Evolutionary conservation across 2,888 invertebrate species (phyloP), one percentile per base, ranked within the genome.

Genomic region (Artemia sp.): DNA sequence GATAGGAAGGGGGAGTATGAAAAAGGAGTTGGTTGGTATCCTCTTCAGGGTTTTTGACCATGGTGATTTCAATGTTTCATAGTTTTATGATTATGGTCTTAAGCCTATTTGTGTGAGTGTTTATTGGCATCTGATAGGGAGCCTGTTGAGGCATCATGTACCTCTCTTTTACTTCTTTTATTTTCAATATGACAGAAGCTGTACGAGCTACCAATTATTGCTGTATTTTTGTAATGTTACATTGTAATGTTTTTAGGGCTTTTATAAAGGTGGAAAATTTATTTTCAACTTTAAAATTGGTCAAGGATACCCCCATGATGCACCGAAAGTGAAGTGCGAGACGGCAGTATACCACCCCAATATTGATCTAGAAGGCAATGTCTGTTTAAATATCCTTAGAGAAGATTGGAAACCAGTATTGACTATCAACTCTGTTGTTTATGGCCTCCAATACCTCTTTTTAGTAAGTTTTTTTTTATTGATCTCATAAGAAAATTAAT

Each of bases 381-480:
- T 97, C 51, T 96, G 96, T 78, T 84, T 96, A 73, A 97, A 97
- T 81, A 96, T 97, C 78, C 83, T 96, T 76, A 85, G 95, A 76
- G 95, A 96, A 84, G 96, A 97, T 81, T 97, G 96, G 96, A 97
- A 97, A 81, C 96, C 96, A 72, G 96, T 96, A 73, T 84, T 97
- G 75, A 96, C 95, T 72, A 92, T 97, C 75, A 96, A 93, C 80
- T 93, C 95, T 74, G 92, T 97, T 80, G 92, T 97, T 71, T 96
- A 96, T 81, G 96, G 96, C 74, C 84, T 97, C 76, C 95, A 95
- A 80, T 96, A 94, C 84, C 85, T 96, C 77, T 96, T 96, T 79
- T 81, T 95, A 85, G 92, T 92, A 80, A 79, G 82, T 77, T 51
- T 67, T 2, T 2, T 51, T n/a, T 69, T 14, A n/a, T n/a, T 14